Conservation (phyloP, 30 jellyfish, hydroid and myxozoan species). For the Rhopilema esculentum region DNA sequence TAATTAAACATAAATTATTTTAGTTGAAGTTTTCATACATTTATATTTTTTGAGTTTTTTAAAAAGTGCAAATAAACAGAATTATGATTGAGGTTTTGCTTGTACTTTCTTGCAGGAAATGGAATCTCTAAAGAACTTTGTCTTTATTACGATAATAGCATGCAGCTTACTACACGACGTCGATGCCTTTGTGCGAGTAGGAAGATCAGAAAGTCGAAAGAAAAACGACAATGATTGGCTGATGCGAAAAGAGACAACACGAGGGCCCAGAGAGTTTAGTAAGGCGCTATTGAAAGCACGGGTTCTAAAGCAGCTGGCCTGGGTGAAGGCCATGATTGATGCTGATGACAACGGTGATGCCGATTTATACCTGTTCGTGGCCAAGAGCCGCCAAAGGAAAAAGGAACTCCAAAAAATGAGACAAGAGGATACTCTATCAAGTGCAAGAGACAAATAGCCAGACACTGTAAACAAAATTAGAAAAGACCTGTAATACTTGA, state of each 20-base stretch:
- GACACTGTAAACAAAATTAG: background rate
- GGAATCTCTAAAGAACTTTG: constrained; percentile 15
- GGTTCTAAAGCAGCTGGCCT: constrained; percentile 29
- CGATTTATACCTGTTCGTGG: constrained; percentile 36
- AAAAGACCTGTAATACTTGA: background rate
- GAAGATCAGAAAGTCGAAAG: constrained; percentile 33
- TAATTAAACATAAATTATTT: too few relatives aligned
- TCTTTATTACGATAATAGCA: constrained; percentile 18
- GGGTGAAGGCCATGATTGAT: constrained; percentile 23
- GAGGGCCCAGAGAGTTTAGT: background rate
- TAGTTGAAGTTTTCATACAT: too few relatives aligned
- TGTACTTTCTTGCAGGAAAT: constrained; percentile 27
- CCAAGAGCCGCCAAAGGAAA: constrained; percentile 21
- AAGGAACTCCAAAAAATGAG: background rate
- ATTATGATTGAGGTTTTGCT: too few relatives aligned
- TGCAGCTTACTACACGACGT: constrained; percentile 40
- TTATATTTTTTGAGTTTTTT: too few relatives aligned
- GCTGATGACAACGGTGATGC: constrained; percentile 33
- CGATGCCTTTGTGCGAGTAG: constrained; percentile 60
- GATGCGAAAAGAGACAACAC: background rate
- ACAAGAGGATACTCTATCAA: background rate
- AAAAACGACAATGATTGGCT: constrained; percentile 10
- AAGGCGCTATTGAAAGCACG: background rate
- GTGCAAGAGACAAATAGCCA: background rate
- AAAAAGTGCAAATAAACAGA: too few relatives aligned